phyloP scores from a whole-genome alignment of 2,888 invertebrate species.

The Erpobdella octoculata region DNA sequence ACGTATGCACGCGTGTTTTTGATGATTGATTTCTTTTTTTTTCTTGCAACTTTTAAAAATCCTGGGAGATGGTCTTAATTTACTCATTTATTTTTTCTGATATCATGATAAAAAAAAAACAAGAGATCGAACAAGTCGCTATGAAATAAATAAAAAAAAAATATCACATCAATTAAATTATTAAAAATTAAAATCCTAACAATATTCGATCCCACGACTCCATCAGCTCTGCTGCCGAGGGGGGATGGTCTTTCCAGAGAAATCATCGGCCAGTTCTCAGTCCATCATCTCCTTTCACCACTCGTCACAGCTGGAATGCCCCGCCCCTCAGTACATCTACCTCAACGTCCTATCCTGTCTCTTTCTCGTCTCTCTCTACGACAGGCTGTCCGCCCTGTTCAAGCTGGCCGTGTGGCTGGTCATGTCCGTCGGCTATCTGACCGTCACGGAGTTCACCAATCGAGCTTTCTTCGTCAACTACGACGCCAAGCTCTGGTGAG shows the following conservation, averaged over 20 bases:
- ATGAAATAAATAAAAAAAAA: not conserved
- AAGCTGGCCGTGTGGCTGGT: conserved; percentile 67
- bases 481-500: conserved; percentile 25
- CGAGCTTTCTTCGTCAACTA: conserved; percentile 52
- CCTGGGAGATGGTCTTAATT: not conserved
- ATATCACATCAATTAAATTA: not conserved
- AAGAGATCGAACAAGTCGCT: too few relatives aligned
- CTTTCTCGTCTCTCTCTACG: conserved; percentile 74
- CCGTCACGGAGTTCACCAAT: conserved; percentile 74
- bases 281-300: conserved; percentile 33
- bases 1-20: not conserved
- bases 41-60: not conserved
- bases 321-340: conserved; percentile 74
- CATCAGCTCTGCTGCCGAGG: conserved; percentile 48
- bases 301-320: conserved; percentile 60
- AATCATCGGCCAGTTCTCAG: conserved; percentile 55
- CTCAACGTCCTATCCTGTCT: conserved; percentile 75
- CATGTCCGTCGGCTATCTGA: conserved; percentile 71
- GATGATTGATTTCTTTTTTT: not conserved
- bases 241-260: conserved; percentile 41
- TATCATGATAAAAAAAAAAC: not conserved
- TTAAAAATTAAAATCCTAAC: not conserved
- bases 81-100: not conserved
- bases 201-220: not conserved
- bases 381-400: conserved; percentile 71